Percentiles rank a stretch among this genome's conserved stretches.
phyloP scores from a whole-genome alignment of 2,888 invertebrate species.

The Antheraea assamensis region DNA sequence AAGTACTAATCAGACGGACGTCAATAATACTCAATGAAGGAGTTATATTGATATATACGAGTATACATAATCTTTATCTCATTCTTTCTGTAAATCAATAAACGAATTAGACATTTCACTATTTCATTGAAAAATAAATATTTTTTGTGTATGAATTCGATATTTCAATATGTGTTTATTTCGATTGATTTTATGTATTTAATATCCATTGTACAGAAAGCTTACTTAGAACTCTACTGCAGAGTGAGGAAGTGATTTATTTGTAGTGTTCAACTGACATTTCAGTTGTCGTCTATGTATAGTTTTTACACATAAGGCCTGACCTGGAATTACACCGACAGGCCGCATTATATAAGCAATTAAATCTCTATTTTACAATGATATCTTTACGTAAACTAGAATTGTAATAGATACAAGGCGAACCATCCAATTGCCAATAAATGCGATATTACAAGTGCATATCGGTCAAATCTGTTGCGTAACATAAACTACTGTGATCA shows the following conservation, averaged over 20 bases:
- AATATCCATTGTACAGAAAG: neutral
- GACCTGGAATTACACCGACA: neutral
- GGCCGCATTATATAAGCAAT: neutral
- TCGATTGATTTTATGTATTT: neutral
- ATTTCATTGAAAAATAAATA: neutral
- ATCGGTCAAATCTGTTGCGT: slow-evolving; percentile 34
- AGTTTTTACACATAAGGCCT: neutral
- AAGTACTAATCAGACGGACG: neutral
- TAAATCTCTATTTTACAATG: neutral
- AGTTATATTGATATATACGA: neutral
- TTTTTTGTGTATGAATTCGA: neutral
- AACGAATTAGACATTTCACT: neutral
- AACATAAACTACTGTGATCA: slow-evolving; percentile 31
- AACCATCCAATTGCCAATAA: slow-evolving; percentile 18
- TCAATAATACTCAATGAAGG: neutral
- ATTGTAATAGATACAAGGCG: slow-evolving; percentile 16
- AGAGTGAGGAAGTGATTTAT: neutral
- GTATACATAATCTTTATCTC: neutral
- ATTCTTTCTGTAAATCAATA: neutral
- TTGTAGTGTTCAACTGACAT: neutral
- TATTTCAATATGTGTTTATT: neutral
- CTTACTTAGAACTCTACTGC: neutral
- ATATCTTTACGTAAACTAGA: neutral
- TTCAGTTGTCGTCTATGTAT: neutral
- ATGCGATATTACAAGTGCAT: slow-evolving; percentile 12